Evolutionary conservation across 2,888 invertebrate genomes (phyloP), one percentile per base, ranked within the genome.

Genomic region (Limnephilus marmoratus): DNA sequence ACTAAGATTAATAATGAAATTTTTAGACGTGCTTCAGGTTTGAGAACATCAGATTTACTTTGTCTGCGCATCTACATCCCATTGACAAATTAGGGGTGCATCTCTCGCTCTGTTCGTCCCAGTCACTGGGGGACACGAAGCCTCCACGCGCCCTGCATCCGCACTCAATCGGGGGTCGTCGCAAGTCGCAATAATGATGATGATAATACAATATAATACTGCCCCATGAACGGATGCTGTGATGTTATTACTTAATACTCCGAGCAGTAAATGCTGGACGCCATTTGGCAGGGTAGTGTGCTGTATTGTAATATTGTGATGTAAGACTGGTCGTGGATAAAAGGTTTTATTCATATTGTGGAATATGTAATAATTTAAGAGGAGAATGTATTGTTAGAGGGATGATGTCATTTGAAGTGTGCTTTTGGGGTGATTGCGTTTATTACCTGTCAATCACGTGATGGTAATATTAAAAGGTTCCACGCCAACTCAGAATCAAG

Each of bases 321-420:
- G 41, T 90, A n/a, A 41, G 90, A 90, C 90, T 82, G 45, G 90
- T 81, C 29, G 31, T 12, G 81, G 41, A 81, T 90, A 90, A 90
- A 81, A 41, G 90, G 41, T 80, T 45, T 45, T 53, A 53, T 53
- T 18, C 81, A 37, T 82, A 90, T 90, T 90, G 68, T 37, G 83
- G 34, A 83, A 83, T 83, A 41, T 83, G 15, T 24, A 37, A 18
- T n/a, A 34, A 83, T 83, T 83, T 34, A 24, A 5, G 83, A 41
- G 24, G 18, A n/a, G 37, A 4, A 34, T n/a, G 37, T 24, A 24
- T 37, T 37, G 83, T 83, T 41, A 41, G 24, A 15, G 83, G 83
- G 34, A 83, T 31, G 31, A 83, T 83, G 83, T 31, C 83, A 83
- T 83, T 41, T 37, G 83, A 11, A 24, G 83, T 24, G 83, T 34